Percentiles rank a stretch among this genome's conserved stretches.
These are phyloP conservation scores for Podilymbus podiceps DNA, from an alignment of 2,113 vertebrate genomes.

Conservation along the genomic window DNA sequence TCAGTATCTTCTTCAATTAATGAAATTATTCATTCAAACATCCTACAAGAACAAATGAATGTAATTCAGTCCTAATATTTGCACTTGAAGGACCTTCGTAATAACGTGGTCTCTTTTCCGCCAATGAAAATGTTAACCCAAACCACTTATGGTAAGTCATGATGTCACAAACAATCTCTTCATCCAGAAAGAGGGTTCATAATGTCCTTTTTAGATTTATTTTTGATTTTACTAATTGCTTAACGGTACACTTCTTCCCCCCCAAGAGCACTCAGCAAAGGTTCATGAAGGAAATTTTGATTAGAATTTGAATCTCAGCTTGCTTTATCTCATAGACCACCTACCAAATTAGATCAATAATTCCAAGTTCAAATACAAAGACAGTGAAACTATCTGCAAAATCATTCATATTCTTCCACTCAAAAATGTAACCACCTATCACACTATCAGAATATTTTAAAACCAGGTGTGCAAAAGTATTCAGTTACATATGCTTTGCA, in stretches of 20 bases:
- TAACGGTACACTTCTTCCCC: background rate
- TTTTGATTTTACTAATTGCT: background rate
- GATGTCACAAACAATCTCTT: background rate
- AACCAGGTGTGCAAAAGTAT: background rate
- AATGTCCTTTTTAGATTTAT: background rate
- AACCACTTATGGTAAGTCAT: background rate
- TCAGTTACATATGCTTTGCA: background rate
- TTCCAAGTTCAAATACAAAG: background rate
- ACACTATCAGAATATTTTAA: background rate
- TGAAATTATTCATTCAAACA: background rate
- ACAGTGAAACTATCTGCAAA: background rate
- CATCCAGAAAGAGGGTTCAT: background rate
- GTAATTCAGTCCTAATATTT: background rate
- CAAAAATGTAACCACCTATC: background rate
- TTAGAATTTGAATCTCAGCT: background rate
- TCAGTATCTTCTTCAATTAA: background rate
- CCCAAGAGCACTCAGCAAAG: background rate
- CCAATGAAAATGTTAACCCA: background rate
- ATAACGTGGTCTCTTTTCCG: background rate
- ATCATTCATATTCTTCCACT: background rate
- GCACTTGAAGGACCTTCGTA: background rate
- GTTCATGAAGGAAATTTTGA: background rate
- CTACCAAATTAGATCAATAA: background rate
- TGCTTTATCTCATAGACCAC: background rate
- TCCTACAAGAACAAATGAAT: background rate